A percentile compares a stretch with the other conserved stretches of the same genome.
Evolutionary conservation across 2,888 invertebrate species (phyloP).

Genomic region (Liposcelis brunnea): DNA sequence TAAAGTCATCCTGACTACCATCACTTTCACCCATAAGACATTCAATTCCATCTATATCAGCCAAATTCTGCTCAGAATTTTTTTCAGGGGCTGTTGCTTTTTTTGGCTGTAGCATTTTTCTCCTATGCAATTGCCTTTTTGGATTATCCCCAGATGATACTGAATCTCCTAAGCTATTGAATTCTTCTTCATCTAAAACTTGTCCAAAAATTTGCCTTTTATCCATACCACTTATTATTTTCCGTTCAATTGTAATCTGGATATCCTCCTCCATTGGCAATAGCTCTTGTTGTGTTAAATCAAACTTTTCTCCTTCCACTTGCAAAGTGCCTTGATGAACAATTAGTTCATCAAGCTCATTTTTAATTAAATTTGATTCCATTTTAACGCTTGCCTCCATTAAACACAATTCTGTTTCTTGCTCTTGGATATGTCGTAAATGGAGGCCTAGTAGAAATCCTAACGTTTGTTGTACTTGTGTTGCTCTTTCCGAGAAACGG

Average conservation of each 20-base stretch:
- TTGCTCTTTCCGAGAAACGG: not conserved
- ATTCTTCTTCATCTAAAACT: too few species aligned
- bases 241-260: too few species aligned
- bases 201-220: too few species aligned
- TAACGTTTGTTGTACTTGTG: slow-evolving; percentile 4
- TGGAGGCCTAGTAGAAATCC: slow-evolving; percentile 1
- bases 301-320: not conserved
- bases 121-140: not conserved
- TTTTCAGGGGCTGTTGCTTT: not conserved
- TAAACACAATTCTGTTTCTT: not conserved
- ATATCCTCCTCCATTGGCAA: too few species aligned
- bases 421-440: slow-evolving; percentile 2
- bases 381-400: not conserved
- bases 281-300: too few species aligned
- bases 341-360: slow-evolving; percentile 5
- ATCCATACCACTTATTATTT: too few species aligned
- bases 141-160: not conserved
- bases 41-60: not conserved
- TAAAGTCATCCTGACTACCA: not conserved
- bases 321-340: not conserved
- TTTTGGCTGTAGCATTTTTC: slow-evolving; percentile 6
- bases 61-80: too few species aligned
- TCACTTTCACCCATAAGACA: slow-evolving; percentile 3
- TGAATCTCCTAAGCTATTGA: not conserved
- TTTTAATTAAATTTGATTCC: slow-evolving; percentile 1